phyloP scores from a whole-genome alignment of 2,797 vertebrate species.

The Thalassophryne amazonica region DNA sequence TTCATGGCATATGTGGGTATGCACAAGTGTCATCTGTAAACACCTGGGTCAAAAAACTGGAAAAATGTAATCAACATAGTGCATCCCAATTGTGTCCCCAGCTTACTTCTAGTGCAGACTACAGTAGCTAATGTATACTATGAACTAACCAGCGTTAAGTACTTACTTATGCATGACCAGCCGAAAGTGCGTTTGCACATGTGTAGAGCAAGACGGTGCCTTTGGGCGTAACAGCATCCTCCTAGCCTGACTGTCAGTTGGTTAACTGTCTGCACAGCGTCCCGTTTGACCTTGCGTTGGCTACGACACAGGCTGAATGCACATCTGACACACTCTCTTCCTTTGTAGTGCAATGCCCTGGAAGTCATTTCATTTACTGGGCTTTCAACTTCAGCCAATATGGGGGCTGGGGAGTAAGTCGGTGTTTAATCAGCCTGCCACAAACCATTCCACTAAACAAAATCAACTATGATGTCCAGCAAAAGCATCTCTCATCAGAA shows the following conservation, averaged over 20 bases:
- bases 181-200: background rate
- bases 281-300: constrained; percentile 72
- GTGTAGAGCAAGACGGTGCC: constrained; percentile 43
- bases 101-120: too few species aligned
- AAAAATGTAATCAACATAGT: too few species aligned
- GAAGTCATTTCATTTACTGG: constrained; percentile 79
- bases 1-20: too few species aligned
- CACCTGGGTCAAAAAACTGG: too few species aligned
- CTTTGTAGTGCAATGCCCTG: constrained; percentile 78
- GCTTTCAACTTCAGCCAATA: constrained; percentile 73
- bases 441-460: constrained; percentile 61
- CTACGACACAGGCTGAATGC: constrained; percentile 68
- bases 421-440: constrained; percentile 71
- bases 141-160: too few species aligned
- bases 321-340: constrained; percentile 74
- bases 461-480: constrained; percentile 56
- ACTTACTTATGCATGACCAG: constrained; percentile 22
- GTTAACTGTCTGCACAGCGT: constrained; percentile 63
- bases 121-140: too few species aligned
- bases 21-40: too few species aligned
- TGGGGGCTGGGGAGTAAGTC: constrained; percentile 30
- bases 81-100: too few species aligned
- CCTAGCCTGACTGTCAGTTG: constrained; percentile 58
- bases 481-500: constrained; percentile 48
- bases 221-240: constrained; percentile 69